Evolutionary conservation across 2,113 vertebrate genomes (phyloP).

Genomic region (Tricholaema leucomelas): DNA sequence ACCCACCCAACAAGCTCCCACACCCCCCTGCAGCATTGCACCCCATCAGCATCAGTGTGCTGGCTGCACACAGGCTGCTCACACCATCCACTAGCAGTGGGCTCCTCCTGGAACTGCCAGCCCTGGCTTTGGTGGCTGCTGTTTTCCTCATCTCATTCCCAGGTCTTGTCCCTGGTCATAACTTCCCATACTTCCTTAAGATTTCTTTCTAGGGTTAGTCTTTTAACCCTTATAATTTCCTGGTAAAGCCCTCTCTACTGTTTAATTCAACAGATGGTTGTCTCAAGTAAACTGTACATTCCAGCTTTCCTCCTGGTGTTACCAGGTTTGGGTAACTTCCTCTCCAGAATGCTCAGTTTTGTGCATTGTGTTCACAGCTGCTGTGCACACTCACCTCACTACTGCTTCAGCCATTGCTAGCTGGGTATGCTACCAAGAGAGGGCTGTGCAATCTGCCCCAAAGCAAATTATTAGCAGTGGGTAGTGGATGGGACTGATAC

Average conservation of each 20-base stretch:
- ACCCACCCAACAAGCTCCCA: fast-evolving
- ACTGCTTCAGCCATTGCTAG: background rate
- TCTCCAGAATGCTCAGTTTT: background rate
- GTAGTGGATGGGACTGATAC: background rate
- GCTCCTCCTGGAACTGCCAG: background rate
- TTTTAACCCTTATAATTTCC: background rate
- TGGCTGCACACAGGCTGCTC: background rate
- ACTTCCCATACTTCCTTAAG: background rate
- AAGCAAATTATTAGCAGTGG: background rate
- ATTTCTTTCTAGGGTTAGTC: background rate
- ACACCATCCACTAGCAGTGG: fast-evolving
- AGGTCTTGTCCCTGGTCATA: fast-evolving
- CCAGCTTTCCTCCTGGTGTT: background rate
- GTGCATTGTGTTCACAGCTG: background rate
- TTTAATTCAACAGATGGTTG: background rate
- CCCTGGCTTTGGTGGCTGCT: background rate
- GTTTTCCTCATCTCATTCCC: fast-evolving
- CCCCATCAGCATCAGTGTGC: fast-evolving
- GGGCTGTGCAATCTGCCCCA: background rate
- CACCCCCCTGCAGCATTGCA: fast-evolving
- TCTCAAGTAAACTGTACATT: background rate
- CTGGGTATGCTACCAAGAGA: too few species aligned
- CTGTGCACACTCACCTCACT: background rate
- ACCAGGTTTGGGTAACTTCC: background rate
- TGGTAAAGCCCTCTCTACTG: background rate